A percentile compares a stretch with the other conserved stretches of the same genome.
Conservation (phyloP, 2,888 invertebrate genomes). For the Cynaeus angustus region DNA sequence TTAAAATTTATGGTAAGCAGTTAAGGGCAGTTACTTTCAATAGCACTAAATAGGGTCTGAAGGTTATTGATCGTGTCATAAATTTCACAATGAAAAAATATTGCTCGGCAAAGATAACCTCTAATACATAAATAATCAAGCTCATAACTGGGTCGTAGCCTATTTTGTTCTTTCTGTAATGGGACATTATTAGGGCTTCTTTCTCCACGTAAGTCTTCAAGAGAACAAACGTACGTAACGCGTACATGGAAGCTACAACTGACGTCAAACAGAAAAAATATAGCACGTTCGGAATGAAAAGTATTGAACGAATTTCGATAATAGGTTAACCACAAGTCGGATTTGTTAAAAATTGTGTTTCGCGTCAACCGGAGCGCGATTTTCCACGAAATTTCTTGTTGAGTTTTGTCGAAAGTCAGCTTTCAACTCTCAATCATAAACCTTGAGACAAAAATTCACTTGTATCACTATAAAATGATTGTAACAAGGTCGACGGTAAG, state of each 20-base stretch:
- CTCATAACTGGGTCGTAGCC: conserved; percentile 22
- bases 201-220: conserved; percentile 23
- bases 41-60: conserved; percentile 4
- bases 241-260: not conserved
- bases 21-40: not conserved
- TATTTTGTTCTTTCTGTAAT: conserved; percentile 26
- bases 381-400: not conserved
- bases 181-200: conserved; percentile 26
- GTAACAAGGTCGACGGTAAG: conserved; percentile 61
- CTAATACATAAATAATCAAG: conserved; percentile 33
- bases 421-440: conserved; percentile 61
- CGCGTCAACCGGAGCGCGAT: not conserved
- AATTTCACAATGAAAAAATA: conserved; percentile 22
- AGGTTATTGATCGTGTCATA: conserved; percentile 21
- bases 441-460: conserved; percentile 64
- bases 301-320: not conserved
- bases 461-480: conserved; percentile 56
- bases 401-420: conserved; percentile 47
- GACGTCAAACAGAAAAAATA: too few species aligned
- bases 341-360: not conserved
- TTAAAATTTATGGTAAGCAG: not conserved
- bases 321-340: not conserved
- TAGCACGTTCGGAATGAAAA: not conserved
- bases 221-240: conserved; percentile 32
- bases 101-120: conserved; percentile 20